Base-by-base conservation (phyloP, 1,140 invertebrate genomes). In the Drosophila takahashii region DNA sequence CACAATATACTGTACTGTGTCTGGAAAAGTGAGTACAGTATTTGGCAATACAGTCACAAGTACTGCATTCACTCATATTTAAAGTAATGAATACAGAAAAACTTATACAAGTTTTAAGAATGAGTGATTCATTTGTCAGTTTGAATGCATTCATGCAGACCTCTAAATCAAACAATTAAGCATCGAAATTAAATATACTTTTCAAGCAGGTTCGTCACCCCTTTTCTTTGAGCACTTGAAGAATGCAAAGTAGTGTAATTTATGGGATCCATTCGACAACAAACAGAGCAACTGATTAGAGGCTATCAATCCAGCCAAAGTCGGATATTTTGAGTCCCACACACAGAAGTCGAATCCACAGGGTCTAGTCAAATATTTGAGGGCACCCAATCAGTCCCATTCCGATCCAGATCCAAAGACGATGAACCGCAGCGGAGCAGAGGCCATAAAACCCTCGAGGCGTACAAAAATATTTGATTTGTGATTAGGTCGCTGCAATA, bases 381-480 rank as follows among this genome's bases (percentile, higher is more conserved):
- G 50, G 15, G 53, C 60, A 53, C 32, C 54, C 60, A 74, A 77
- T 85, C 77, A 77, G 74, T 86, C 67, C 71, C 36, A 71, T 58
- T 52, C n/a, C 27, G 54, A 45, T 54, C 13, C 39, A 41, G 44
- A 50, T 56, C 47, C 15, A 51, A 22, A 80, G 57, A 62, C 78
- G 77, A 81, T 81, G 78, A 85, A 81, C 80, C 48, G 54, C 58
- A 66, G 44, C 62, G 60, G 45, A 58, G 44, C 36, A 41, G 29
- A n/a, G 42, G 67, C 61, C 67, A 77, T 84, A 84, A 85, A 84
- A 80, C 58, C 71, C 44, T 39, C 48, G 74, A 67, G 58, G 67
- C 79, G 39, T 79, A 71, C 32, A 87, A 69, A 87, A 83, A 87
- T 86, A 87, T 87, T 87, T 87, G 84, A 89, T 83, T 77, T 76